phyloP scores from a whole-genome alignment of 2,797 vertebrate genomes.

The Lutjanus argentimaculatus region DNA sequence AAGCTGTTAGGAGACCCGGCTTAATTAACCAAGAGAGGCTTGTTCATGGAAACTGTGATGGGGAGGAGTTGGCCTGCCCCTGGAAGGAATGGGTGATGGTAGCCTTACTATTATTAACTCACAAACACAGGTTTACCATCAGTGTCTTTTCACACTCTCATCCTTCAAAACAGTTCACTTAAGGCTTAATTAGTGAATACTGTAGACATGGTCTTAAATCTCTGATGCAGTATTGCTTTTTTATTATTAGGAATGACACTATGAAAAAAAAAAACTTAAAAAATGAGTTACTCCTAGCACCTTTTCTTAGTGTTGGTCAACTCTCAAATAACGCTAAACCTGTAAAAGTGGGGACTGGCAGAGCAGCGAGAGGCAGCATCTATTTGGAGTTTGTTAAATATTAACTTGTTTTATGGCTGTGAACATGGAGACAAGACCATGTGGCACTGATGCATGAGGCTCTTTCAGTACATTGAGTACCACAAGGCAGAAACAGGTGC shows the following conservation, averaged over 20 bases:
- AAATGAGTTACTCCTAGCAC: background rate
- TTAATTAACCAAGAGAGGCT: slow-evolving; percentile 90
- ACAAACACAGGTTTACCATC: slow-evolving; percentile 58
- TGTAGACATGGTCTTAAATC: background rate
- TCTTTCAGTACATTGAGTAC: slow-evolving; percentile 77
- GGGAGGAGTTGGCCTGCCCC: slow-evolving; percentile 69
- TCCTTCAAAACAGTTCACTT: slow-evolving; percentile 31
- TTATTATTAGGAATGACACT: background rate
- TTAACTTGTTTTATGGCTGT: slow-evolving; percentile 87
- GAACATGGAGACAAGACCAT: slow-evolving; percentile 77
- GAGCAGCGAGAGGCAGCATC: slow-evolving; percentile 65
- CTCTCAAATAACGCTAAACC: slow-evolving; percentile 42
- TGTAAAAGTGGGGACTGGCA: slow-evolving; percentile 36
- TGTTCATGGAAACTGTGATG: slow-evolving; percentile 83
- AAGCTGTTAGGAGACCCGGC: slow-evolving; percentile 78
- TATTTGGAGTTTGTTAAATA: slow-evolving; percentile 86
- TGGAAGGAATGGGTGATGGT: slow-evolving; percentile 56
- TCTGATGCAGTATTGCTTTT: background rate
- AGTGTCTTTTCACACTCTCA: slow-evolving; percentile 32
- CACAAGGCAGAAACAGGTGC: slow-evolving; percentile 69
- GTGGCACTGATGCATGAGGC: slow-evolving; percentile 81
- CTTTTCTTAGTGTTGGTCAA: slow-evolving; percentile 6
- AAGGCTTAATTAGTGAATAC: background rate
- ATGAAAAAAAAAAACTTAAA: background rate
- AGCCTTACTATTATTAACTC: slow-evolving; percentile 72